Conservation (phyloP, 1,140 invertebrate genomes). For the fruit fly (Drosophila melanogaster) region Release_6_plus_ISO1_MT NT_037436.4:797501-798000, state of each 20-base stretch:
- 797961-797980: slow-evolving; percentile 32
- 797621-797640: background rate
- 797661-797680: slow-evolving; percentile 41
- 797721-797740: slow-evolving; percentile 64
- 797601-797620: slow-evolving; percentile 24
- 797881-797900: background rate
- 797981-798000: slow-evolving; percentile 72
- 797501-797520: slow-evolving; percentile 54
- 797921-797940: background rate
- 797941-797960: background rate
- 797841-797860: background rate
- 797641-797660: slow-evolving; percentile 65
- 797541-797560: slow-evolving; percentile 83
- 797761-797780: slow-evolving; percentile 21
- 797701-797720: slow-evolving; percentile 34
- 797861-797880: slow-evolving; percentile 26
- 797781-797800: slow-evolving; percentile 82
- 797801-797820: slow-evolving; percentile 55
- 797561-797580: slow-evolving; percentile 65
- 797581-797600: slow-evolving; percentile 41
- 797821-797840: slow-evolving; percentile 68
- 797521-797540: slow-evolving; percentile 80
- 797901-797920: background rate
- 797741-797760: slow-evolving; percentile 15
- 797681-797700: background rate